A percentile compares a stretch with the other conserved stretches of the same genome.
phyloP scores from a whole-genome alignment of 2,888 invertebrate species.

The Hermaeophaga mercurialis region DNA sequence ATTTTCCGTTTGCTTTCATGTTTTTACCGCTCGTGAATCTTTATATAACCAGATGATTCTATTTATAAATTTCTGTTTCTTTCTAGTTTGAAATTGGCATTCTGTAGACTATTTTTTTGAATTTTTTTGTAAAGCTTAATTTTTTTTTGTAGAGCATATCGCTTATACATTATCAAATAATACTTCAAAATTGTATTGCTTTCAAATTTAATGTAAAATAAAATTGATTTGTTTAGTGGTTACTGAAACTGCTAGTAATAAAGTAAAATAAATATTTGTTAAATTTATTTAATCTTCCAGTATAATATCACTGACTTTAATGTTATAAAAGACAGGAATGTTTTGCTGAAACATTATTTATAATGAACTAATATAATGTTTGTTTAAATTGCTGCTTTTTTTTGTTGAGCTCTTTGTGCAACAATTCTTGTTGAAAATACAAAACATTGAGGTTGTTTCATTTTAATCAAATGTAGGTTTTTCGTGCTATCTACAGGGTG shows the following conservation, averaged over 20 bases:
- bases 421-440: background rate
- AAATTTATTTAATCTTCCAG: background rate
- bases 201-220: too few species aligned
- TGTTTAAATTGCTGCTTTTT: background rate
- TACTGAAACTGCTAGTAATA: too few species aligned
- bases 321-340: background rate
- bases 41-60: too few species aligned
- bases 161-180: too few species aligned
- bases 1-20: too few species aligned
- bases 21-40: too few species aligned
- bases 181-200: too few species aligned
- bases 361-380: background rate
- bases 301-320: slow-evolving; percentile 10
- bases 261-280: too few species aligned
- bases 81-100: background rate
- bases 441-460: background rate
- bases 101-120: background rate
- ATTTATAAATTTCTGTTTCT: background rate
- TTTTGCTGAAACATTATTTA: slow-evolving; percentile 24
- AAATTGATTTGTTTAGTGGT: too few species aligned
- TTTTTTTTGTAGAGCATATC: background rate
- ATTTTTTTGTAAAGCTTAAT: background rate
- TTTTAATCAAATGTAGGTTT: background rate
- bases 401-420: background rate
- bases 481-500: too few species aligned